phyloP scores from a whole-genome alignment of 2,113 vertebrate genomes.

The Mus spicilegus region DNA sequence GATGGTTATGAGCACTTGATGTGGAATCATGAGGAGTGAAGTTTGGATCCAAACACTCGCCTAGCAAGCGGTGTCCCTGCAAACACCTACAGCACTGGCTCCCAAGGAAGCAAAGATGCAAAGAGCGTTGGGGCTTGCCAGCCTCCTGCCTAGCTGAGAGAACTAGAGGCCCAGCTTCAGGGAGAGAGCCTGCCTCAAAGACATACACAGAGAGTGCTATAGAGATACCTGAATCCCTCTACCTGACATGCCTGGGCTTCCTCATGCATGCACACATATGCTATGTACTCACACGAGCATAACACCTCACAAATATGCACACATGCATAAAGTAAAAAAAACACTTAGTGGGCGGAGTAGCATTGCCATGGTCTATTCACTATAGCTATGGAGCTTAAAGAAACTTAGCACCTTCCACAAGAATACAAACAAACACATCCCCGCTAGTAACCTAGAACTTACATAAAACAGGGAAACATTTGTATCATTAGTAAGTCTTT shows the following conservation, averaged over 20 bases:
- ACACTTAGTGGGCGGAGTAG: not conserved
- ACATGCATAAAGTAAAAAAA: not conserved
- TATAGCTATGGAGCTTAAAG: not conserved
- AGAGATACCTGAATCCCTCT: not conserved
- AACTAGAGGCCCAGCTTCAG: not conserved
- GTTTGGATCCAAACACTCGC: not conserved
- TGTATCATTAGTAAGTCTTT: not conserved
- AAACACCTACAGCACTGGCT: not conserved
- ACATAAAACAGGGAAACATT: not conserved
- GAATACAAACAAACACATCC: conserved; percentile 26
- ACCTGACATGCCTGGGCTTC: not conserved
- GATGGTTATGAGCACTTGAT: not conserved
- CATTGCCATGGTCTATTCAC: not conserved
- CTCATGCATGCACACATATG: not conserved
- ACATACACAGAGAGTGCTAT: not conserved
- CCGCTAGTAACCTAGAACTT: not conserved
- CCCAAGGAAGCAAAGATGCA: not conserved
- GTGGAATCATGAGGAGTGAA: not conserved
- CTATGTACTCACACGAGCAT: not conserved
- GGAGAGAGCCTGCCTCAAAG: not conserved
- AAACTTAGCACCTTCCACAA: not conserved
- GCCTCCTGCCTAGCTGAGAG: not conserved
- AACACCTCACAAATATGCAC: not conserved
- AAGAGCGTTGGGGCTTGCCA: not conserved
- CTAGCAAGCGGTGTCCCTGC: no score